Conservation (phyloP, 1,140 invertebrate species). For the Drosophila kepulauana region DNA sequence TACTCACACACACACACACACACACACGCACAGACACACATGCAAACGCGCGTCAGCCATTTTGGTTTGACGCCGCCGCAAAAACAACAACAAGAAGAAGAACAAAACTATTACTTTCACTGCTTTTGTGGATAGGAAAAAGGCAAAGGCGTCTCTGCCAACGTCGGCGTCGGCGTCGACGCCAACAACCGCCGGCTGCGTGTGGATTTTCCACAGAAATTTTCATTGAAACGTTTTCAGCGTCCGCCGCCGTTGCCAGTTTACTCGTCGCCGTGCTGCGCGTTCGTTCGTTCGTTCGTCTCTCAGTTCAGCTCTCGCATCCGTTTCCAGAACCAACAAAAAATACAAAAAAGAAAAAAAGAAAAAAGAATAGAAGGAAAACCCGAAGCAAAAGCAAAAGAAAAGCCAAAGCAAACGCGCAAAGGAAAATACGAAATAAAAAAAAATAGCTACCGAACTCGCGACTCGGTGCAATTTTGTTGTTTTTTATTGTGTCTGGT, state of each 20-base stretch:
- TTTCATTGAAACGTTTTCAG: slow-evolving; percentile 69
- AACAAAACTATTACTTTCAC: slow-evolving; percentile 64
- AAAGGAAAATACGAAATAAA: slow-evolving; percentile 7
- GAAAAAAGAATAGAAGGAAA: slow-evolving; percentile 2
- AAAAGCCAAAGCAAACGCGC: slow-evolving; percentile 18
- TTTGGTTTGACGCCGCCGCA: slow-evolving; percentile 48
- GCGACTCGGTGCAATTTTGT: neutral
- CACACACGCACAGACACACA: slow-evolving; percentile 31
- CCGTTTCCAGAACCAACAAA: slow-evolving; percentile 8
- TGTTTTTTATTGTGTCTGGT: slow-evolving; percentile 37
- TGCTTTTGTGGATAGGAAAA: slow-evolving; percentile 33
- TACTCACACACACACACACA: slow-evolving; percentile 27
- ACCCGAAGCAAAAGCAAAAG: slow-evolving; percentile 8
- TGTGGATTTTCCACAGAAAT: slow-evolving; percentile 69
- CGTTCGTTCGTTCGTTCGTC: slow-evolving; percentile 76
- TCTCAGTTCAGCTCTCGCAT: slow-evolving; percentile 59
- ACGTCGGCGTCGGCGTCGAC: slow-evolving; percentile 13
- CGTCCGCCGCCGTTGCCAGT: slow-evolving; percentile 64
- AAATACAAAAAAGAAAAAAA: slow-evolving; percentile 5
- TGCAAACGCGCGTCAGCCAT: slow-evolving; percentile 40
- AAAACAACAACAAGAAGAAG: slow-evolving; percentile 13
- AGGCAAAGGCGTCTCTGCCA: slow-evolving; percentile 23
- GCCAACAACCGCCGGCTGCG: slow-evolving; percentile 22
- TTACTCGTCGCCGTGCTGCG: slow-evolving; percentile 78
- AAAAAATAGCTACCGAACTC: neutral